Evolutionary conservation across 1,140 invertebrate genomes (phyloP).

Genomic region (Riptortus pedestris): DNA sequence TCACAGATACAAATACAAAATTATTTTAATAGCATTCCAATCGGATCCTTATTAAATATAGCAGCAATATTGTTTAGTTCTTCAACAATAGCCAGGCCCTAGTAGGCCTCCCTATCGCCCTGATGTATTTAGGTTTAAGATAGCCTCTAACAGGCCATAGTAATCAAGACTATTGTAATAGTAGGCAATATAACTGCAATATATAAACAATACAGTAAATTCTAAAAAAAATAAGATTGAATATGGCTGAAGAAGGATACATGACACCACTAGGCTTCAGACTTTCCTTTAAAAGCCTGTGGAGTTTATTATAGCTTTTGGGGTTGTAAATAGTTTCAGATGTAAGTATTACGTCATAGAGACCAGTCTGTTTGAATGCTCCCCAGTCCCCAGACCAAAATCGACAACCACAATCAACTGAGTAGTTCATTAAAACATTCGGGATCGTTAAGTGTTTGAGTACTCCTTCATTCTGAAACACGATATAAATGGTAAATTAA

Average conservation of each 20-base stretch:
- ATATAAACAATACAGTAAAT: too few species aligned
- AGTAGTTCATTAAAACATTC: conserved; percentile 61
- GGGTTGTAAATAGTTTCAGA: conserved; percentile 86
- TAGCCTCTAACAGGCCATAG: too few species aligned
- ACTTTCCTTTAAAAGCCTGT: conserved; percentile 52
- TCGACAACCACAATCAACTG: conserved; percentile 38
- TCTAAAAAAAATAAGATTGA: conserved; percentile 18
- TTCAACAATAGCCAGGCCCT: too few species aligned
- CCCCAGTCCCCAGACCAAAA: conserved; percentile 77
- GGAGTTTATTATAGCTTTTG: conserved; percentile 63
- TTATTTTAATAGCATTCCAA: too few species aligned
- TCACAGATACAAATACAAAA: too few species aligned
- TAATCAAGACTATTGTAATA: too few species aligned
- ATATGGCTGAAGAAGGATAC: conserved; percentile 37
- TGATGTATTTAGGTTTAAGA: too few species aligned
- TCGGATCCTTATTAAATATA: too few species aligned
- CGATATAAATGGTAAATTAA: not conserved
- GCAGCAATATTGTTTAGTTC: too few species aligned
- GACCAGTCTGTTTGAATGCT: conserved; percentile 44
- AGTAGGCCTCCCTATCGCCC: too few species aligned
- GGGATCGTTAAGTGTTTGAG: conserved; percentile 61
- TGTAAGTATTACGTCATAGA: conserved; percentile 75
- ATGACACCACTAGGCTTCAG: conserved; percentile 55
- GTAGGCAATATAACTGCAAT: too few species aligned
- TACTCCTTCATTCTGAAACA: conserved; percentile 66